Conservation (phyloP, 92 coral and sea anemone genomes). For the Epizoanthus illoricatus region DNA sequence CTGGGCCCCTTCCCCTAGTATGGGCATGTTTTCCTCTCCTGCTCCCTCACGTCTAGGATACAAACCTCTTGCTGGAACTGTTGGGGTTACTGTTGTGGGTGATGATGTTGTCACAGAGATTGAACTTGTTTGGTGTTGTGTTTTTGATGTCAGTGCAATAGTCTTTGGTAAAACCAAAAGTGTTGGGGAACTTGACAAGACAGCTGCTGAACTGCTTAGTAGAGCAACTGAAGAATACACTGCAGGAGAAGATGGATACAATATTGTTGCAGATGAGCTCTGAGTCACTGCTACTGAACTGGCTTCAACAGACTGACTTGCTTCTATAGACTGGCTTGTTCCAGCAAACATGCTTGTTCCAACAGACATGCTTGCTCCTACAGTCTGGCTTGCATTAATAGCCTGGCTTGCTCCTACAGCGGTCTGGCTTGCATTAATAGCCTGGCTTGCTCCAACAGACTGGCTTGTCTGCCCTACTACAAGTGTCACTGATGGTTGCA, state of each 20-base stretch:
- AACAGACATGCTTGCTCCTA: too few relatives aligned
- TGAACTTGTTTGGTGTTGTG: background rate
- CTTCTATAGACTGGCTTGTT: background rate
- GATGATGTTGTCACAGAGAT: background rate
- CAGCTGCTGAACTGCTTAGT: background rate
- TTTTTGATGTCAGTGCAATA: background rate
- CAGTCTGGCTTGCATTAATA: too few relatives aligned
- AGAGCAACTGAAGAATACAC: background rate
- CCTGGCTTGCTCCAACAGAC: too few relatives aligned
- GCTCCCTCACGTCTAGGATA: too few relatives aligned
- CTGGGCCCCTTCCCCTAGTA: too few relatives aligned
- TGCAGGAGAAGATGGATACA: background rate
- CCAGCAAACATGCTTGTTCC: too few relatives aligned
- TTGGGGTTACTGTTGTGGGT: background rate
- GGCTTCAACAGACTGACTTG: background rate
- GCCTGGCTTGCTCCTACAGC: too few relatives aligned
- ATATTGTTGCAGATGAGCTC: background rate
- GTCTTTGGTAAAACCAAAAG: background rate
- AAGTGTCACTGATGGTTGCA: too few relatives aligned
- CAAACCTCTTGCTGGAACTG: constrained; percentile 20
- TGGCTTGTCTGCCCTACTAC: too few relatives aligned
- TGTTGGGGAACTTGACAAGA: background rate
- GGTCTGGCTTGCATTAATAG: too few relatives aligned
- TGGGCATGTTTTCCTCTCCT: too few relatives aligned
- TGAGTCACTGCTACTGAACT: background rate